These are phyloP conservation scores for Craniophora ligustri DNA, from an alignment of 2,888 invertebrate species.

Conservation along the genomic window DNA sequence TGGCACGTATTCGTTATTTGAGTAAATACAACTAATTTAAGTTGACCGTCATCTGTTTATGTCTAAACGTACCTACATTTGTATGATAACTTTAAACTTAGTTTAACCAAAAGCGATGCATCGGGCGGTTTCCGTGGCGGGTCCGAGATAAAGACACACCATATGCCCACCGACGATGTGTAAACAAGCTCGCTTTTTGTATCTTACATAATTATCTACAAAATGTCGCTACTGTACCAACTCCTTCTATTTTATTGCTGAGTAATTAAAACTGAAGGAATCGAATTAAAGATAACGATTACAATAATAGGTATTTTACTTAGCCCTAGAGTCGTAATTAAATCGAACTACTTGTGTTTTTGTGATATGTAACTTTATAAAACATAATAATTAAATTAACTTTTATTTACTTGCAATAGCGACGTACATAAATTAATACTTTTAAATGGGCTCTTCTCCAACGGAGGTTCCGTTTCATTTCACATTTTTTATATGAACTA, in stretches of 20 bases:
- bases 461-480: no score
- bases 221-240: conserved; percentile 45
- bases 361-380: no score
- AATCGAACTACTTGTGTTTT: no score
- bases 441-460: no score
- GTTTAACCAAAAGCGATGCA: conserved; percentile 44
- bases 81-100: conserved; percentile 23
- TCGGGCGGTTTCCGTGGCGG: conserved; percentile 26
- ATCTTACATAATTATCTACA: conserved; percentile 54
- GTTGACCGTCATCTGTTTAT: background rate
- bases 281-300: conserved; percentile 17
- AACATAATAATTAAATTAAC: no score
- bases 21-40: no score
- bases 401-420: no score
- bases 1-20: no score
- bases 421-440: no score
- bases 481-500: no score
- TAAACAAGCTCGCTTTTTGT: conserved; percentile 55
- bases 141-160: conserved; percentile 65
- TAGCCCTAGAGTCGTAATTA: no score
- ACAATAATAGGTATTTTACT: no score
- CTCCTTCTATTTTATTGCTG: conserved; percentile 35
- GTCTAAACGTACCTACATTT: background rate
- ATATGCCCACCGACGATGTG: conserved; percentile 63
- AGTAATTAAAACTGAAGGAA: conserved; percentile 26